Conservation (phyloP, 2,888 invertebrate species). For the Cantharis lateralis region DNA sequence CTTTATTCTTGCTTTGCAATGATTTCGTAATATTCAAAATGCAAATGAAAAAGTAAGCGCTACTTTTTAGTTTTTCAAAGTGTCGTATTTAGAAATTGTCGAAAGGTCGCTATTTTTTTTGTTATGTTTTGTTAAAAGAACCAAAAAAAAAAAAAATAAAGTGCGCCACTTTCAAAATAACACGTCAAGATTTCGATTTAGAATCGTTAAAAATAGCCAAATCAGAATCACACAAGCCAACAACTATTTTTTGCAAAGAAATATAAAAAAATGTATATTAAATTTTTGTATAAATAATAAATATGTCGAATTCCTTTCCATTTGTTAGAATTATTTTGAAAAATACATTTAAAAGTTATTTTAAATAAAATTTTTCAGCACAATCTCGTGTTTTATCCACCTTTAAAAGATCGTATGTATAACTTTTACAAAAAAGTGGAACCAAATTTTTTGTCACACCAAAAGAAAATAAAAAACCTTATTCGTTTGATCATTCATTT, state of each 20-base stretch:
- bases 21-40: not conserved
- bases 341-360: not conserved
- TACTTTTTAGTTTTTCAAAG: not conserved
- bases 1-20: not conserved
- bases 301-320: not conserved
- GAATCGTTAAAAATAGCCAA: not conserved
- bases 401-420: not conserved
- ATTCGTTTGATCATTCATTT: not conserved
- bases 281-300: not conserved
- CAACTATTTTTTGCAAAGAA: not conserved
- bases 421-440: not conserved
- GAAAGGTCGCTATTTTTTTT: not conserved
- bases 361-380: not conserved
- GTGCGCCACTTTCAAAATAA: not conserved
- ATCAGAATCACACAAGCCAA: not conserved
- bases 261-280: not conserved
- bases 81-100: not conserved
- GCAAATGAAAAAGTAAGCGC: not conserved
- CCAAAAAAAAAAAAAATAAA: not conserved
- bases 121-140: not conserved
- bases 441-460: conserved; percentile 9
- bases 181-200: not conserved
- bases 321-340: not conserved
- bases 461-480: not conserved
- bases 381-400: not conserved